A percentile compares a stretch with the other conserved stretches of the same genome.
Evolutionary conservation across 2,888 invertebrate species (phyloP).

Genomic region (Patella pellucida): DNA sequence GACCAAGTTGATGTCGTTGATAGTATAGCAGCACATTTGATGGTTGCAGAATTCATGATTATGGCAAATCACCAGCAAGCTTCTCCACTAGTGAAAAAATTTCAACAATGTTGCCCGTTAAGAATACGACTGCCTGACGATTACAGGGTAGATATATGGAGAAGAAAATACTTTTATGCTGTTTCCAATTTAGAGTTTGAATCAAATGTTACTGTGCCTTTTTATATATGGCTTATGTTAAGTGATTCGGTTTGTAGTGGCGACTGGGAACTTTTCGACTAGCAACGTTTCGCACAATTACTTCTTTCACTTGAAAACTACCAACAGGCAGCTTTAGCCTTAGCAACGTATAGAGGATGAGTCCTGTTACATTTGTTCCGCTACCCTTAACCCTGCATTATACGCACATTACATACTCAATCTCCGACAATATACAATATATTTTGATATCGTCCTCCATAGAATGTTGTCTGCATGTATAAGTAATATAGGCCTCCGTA

Average conservation of each 20-base stretch:
- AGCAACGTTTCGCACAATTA: constrained; percentile 45
- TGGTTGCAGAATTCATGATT: constrained; percentile 63
- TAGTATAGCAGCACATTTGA: constrained; percentile 46
- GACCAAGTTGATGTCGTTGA: constrained; percentile 41
- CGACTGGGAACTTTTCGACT: constrained; percentile 41
- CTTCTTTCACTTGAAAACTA: constrained; percentile 55
- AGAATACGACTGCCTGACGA: constrained; percentile 42
- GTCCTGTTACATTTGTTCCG: constrained; percentile 47
- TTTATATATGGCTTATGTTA: constrained; percentile 19
- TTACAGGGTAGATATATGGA: constrained; percentile 51
- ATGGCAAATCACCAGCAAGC: constrained; percentile 58
- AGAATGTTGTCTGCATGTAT: constrained; percentile 40
- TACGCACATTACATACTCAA: constrained; percentile 48
- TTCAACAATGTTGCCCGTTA: constrained; percentile 53
- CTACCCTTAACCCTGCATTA: constrained; percentile 19
- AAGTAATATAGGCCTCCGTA: background rate
- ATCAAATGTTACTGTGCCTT: no score
- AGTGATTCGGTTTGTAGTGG: constrained; percentile 40
- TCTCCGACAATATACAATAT: no score
- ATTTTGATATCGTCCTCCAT: constrained; percentile 61
- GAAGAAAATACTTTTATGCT: constrained; percentile 48
- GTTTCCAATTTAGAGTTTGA: constrained; percentile 55
- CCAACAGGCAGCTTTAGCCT: constrained; percentile 56
- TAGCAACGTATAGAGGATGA: constrained; percentile 45
- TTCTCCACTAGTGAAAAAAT: constrained; percentile 43